A percentile compares a stretch with the other conserved stretches of the same genome.
Conservation (phyloP, 1,140 invertebrate genomes). For the Trichonephila inaurata region DNA sequence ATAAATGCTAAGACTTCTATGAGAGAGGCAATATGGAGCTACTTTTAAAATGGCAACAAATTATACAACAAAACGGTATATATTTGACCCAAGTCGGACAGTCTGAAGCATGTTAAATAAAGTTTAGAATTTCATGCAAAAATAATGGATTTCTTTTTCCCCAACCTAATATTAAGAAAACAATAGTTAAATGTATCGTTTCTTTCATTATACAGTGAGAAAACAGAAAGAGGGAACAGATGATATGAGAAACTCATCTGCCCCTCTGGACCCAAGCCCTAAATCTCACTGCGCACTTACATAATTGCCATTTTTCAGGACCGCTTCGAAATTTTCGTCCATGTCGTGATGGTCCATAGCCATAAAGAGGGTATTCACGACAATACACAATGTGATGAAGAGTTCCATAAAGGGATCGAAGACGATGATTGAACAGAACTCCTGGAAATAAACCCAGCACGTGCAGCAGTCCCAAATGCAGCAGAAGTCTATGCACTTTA, state of each 20-base stretch:
- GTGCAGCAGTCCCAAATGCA: slow-evolving; percentile 98
- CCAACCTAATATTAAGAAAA: too few species aligned
- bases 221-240: background rate
- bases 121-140: too few species aligned
- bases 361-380: slow-evolving; percentile 99
- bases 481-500: slow-evolving; percentile 93
- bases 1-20: too few species aligned
- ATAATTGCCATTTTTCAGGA: slow-evolving; percentile 96
- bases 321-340: slow-evolving; percentile 90
- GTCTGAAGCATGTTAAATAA: too few species aligned
- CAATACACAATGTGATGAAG: slow-evolving; percentile 98
- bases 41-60: too few species aligned
- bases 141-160: too few species aligned
- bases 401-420: slow-evolving; percentile 99
- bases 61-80: too few species aligned
- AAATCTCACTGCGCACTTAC: slow-evolving; percentile 84
- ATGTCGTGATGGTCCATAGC: slow-evolving; percentile 97
- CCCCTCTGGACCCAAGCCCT: background rate
- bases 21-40: too few species aligned
- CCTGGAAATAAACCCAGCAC: slow-evolving; percentile 94
- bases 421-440: slow-evolving; percentile 93
- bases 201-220: background rate
- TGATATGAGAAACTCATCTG: background rate
- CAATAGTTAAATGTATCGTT: too few species aligned
- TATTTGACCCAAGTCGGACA: too few species aligned